These are phyloP conservation scores for Lymantria dispar DNA, from an alignment of 2,888 invertebrate genomes.

Conservation along the genomic window DNA sequence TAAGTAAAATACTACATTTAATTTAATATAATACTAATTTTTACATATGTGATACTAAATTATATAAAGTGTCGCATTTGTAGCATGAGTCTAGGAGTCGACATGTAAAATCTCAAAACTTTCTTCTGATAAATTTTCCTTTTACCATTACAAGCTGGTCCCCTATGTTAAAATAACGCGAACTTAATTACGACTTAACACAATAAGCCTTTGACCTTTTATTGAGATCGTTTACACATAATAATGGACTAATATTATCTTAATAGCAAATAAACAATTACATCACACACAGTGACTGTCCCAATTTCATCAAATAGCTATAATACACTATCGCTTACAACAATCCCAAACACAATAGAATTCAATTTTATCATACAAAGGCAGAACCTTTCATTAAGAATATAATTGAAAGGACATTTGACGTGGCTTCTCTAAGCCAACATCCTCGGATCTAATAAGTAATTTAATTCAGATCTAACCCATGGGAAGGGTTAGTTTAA, in stretches of 20 bases:
- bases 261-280: neutral
- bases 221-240: neutral
- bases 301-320: constrained; percentile 13
- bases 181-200: no score
- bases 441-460: constrained; percentile 52
- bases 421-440: constrained; percentile 41
- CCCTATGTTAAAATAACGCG: no score
- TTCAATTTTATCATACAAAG: constrained; percentile 33
- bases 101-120: no score
- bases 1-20: no score
- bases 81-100: no score
- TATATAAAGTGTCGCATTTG: no score
- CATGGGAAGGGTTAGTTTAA: constrained; percentile 25
- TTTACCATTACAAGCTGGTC: no score
- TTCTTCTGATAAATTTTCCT: no score
- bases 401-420: constrained; percentile 58
- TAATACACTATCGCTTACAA: constrained; percentile 23
- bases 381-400: constrained; percentile 36
- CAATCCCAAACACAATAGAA: constrained; percentile 35
- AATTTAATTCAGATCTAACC: constrained; percentile 55
- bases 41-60: no score
- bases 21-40: no score
- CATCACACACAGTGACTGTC: neutral
- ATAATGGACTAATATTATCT: neutral
- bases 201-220: neutral